Evolutionary conservation across 2,113 vertebrate species (phyloP).

Genomic region (Seriola rivoliana): DNA sequence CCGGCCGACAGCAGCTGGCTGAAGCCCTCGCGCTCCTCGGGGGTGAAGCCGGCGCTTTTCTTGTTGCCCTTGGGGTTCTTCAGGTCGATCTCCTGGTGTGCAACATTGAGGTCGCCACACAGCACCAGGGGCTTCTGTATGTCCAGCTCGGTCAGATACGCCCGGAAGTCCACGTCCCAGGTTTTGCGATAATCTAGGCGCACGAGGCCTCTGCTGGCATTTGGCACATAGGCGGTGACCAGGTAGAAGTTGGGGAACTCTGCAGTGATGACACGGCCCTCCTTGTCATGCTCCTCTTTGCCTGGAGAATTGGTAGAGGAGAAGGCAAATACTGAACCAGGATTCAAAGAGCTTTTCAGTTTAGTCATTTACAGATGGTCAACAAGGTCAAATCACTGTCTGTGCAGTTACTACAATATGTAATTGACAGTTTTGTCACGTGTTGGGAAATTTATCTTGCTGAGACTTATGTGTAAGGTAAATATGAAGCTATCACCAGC

Average conservation of each 20-base stretch:
- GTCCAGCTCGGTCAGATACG: slow-evolving; percentile 87
- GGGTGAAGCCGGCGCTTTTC: slow-evolving; percentile 92
- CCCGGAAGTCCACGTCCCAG: slow-evolving; percentile 90
- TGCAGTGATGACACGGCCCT: slow-evolving; percentile 92
- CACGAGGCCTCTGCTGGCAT: slow-evolving; percentile 88
- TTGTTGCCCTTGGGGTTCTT: slow-evolving; percentile 93
- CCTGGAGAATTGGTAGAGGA: slow-evolving; percentile 73
- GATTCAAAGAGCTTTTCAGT: not conserved
- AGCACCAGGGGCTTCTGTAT: slow-evolving; percentile 89
- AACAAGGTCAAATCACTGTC: no score
- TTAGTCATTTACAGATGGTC: not conserved
- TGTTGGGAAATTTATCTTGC: no score
- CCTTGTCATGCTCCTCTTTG: slow-evolving; percentile 93
- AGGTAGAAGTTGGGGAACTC: slow-evolving; percentile 89
- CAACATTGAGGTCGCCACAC: slow-evolving; percentile 93
- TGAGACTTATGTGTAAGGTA: no score
- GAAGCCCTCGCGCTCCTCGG: slow-evolving; percentile 90
- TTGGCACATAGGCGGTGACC: slow-evolving; percentile 91
- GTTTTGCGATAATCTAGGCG: slow-evolving; percentile 91
- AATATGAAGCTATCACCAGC: no score
- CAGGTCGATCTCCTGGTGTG: slow-evolving; percentile 92
- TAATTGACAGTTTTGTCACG: no score
- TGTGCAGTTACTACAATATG: no score
- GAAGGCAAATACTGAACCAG: not conserved
- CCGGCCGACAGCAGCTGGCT: slow-evolving; percentile 86